Base-by-base conservation (phyloP, 2,797 vertebrate genomes). In the Xenentodon cancila region DNA sequence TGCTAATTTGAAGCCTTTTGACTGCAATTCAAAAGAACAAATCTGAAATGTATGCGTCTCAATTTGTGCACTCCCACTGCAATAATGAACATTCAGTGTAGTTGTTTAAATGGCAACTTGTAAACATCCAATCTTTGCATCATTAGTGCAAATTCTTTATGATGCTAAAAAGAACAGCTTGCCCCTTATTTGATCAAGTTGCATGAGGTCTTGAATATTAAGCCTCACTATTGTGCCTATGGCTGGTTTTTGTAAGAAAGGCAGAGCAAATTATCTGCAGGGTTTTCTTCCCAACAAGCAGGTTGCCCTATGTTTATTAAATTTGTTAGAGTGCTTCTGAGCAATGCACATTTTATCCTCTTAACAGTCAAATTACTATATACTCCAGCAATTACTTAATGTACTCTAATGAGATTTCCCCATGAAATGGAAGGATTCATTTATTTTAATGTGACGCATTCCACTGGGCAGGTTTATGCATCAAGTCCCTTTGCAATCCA, bases 361-460 rank as follows among this genome's bases (percentile, higher is more conserved):
- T 93, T 94, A 94, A 94, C 91, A 93, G 93, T 93, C 85, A 93
- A 93, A 93, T 93, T 90, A 92, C 91, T 92, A 92, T 92, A 93
- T 93, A 94, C 91, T 89, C 87, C 86, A 91, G 89, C 91, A 93
- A 93, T 94, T 93, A 92, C 93, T 92, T 94, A 94, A 94, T 94
- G 93, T 92, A 92, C 91, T 91, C 90, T 94, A 94, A 94, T 94
- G 90, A 93, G 92, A 94, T 94, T 94, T 92, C 89, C 87, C 81
- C 75, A 80, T 79, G 88, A 93, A 94, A 92, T 84, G 86, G 92
- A 92, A 86, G 88, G 87, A 93, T 93, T 94, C 90, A 93, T 94
- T 93, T 93, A 91, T 93, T 93, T 93, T 91, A 93, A 92, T 93
- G 92, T 82, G 83, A 82, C 81, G 45, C 84, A 84, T 90, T 91